Evolutionary conservation across 1,140 invertebrate species (phyloP), one percentile per base, ranked within the genome.

Genomic region (Mercenaria mercenaria): DNA sequence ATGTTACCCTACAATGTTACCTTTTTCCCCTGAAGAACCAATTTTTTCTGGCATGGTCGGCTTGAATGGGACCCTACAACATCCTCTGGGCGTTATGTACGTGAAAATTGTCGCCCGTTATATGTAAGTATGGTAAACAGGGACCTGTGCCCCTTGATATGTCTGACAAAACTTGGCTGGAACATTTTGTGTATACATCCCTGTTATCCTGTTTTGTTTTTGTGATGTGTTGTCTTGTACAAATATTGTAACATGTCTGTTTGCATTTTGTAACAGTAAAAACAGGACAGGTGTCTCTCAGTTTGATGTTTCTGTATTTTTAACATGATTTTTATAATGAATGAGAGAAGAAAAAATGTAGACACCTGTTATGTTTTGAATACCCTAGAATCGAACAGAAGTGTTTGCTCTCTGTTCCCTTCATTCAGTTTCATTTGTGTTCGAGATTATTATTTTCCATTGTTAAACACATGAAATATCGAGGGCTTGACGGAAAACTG

Each of bases 51-150:
- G 93, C 95, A 96, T 90, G 96, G 95, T 29, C 95, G 95, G 72
- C 93, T 96, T 43, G 96, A 96, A 87, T 96, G 96, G 96, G 96
- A 96, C 88, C 93, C 93, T 23, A 94, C 95, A 50, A 94, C 95
- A 37, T 93, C 94, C 43, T 95, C 95, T 34, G 96, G 95, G 39
- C 94, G 95, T 37, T 96, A 96, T 92, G 96, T 96, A 41, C 91
- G 96, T 56, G 95, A 99, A 95, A 99, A 99, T 96, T 99, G 99
- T 97, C 99, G 99, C 97, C 99, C 99, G 67, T 96, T 99, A 90
- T 97, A 97, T 96, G 98, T 99, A 96, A 98, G 97, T 97, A 94
- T 87, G 77, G 37, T 34, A 15, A 83, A 56, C 15, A 29, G 32
- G 8, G 15, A 47, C n/a, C 26, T 85, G 41, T 50, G 39, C 29